phyloP scores from a whole-genome alignment of 2,888 invertebrate genomes.

The Stenotaenia linearis region DNA sequence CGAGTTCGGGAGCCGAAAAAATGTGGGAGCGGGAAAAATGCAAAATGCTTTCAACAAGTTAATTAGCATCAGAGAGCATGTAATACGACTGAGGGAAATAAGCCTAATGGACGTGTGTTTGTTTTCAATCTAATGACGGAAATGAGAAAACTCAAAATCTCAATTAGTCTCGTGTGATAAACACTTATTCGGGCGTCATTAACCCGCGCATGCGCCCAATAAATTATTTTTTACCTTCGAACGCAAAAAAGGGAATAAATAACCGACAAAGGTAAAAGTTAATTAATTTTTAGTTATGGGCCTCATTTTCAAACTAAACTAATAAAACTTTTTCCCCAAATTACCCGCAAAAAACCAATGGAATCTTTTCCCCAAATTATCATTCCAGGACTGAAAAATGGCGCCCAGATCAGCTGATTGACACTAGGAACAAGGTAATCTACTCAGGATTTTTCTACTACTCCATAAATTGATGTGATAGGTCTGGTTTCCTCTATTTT shows the following conservation, averaged over 20 bases:
- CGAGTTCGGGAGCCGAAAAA: too few species aligned
- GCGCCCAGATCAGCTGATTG: background rate
- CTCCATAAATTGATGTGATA: conserved; percentile 26
- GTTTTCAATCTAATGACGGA: conserved; percentile 10
- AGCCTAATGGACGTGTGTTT: background rate
- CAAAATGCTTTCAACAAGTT: conserved; percentile 21
- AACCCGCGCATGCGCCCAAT: conserved; percentile 7
- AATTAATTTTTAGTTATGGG: background rate
- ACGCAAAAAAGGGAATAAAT: background rate
- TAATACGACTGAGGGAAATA: background rate
- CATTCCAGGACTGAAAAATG: background rate
- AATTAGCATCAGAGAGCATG: conserved; percentile 5
- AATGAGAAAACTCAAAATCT: conserved; percentile 5
- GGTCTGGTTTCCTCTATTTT: background rate
- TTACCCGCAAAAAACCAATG: background rate
- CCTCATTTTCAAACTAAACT: background rate
- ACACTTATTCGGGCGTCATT: conserved; percentile 2
- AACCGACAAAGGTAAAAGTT: conserved; percentile 1
- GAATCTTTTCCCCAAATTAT: background rate
- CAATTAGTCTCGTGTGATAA: conserved; percentile 14
- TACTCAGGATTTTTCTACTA: conserved; percentile 3
- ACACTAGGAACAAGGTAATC: conserved; percentile 12
- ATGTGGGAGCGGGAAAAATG: background rate
- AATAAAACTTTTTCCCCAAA: background rate
- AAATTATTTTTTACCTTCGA: background rate